A percentile compares a stretch with the other conserved stretches of the same genome.
These are phyloP conservation scores for Nettapus auritus DNA, from an alignment of 2,113 vertebrate species.

Conservation along the genomic window DNA sequence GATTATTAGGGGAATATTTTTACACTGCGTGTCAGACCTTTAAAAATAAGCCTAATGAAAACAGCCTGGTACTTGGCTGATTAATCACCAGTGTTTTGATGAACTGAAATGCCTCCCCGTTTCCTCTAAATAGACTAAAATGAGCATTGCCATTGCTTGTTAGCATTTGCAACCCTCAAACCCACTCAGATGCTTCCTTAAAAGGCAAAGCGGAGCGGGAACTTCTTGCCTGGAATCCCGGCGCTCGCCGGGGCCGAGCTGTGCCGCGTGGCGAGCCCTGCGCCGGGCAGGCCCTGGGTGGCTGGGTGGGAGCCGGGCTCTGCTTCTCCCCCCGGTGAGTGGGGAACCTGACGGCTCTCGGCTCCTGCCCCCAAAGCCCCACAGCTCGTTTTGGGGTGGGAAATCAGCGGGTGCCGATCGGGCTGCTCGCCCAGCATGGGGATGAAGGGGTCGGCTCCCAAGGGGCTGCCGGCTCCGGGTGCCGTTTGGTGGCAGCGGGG, in stretches of 20 bases:
- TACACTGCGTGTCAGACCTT: conserved; percentile 58
- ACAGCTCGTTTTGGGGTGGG: not conserved
- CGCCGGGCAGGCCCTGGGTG: fast-evolving
- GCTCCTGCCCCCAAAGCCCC: not conserved
- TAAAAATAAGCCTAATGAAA: conserved; percentile 74
- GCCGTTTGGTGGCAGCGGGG: not conserved
- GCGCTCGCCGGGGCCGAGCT: not conserved
- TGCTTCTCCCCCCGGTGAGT: not conserved
- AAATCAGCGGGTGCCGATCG: not conserved
- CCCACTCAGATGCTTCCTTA: conserved; percentile 77
- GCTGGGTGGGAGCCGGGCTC: not conserved
- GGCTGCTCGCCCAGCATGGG: fast-evolving
- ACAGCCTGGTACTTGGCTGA: conserved; percentile 62
- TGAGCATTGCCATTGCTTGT: conserved; percentile 48
- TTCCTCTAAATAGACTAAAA: conserved; percentile 79
- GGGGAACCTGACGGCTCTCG: not conserved
- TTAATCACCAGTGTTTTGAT: conserved; percentile 71
- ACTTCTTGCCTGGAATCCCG: conserved; percentile 66
- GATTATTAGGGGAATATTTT: conserved; percentile 43
- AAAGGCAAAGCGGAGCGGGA: conserved; percentile 79
- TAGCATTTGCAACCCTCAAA: conserved; percentile 46
- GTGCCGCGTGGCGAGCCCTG: not conserved
- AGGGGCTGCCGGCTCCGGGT: not conserved
- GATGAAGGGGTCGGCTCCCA: not conserved
- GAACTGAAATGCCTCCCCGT: conserved; percentile 66